Percentiles rank a stretch among this genome's conserved stretches.
These are phyloP conservation scores for Pollenia angustigena DNA, from an alignment of 2,888 invertebrate species.

Conservation along the genomic window DNA sequence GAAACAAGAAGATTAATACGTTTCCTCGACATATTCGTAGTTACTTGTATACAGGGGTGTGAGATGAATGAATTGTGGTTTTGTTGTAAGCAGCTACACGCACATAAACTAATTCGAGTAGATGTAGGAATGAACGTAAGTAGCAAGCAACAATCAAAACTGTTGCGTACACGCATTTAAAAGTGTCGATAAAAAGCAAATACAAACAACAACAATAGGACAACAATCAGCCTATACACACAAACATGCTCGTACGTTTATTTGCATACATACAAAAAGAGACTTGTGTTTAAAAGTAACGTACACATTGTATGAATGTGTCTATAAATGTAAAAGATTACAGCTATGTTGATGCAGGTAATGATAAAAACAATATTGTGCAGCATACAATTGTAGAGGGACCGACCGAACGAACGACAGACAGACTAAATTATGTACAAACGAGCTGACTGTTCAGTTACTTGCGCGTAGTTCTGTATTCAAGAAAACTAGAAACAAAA, in stretches of 20 bases:
- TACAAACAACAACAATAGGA: conserved; percentile 17
- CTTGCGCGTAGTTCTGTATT: no score
- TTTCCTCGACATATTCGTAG: no score
- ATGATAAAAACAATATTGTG: conserved; percentile 3
- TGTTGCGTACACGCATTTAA: conserved; percentile 18
- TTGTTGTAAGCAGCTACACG: background rate
- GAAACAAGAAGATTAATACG: no score
- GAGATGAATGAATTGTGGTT: no score
- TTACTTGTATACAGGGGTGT: no score
- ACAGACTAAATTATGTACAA: background rate
- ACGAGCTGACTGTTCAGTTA: no score
- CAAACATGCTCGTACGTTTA: background rate
- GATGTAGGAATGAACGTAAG: no score
- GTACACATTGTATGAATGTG: background rate
- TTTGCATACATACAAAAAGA: no score
- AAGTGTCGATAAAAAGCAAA: background rate
- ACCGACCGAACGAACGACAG: background rate
- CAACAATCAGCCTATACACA: background rate
- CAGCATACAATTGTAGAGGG: background rate
- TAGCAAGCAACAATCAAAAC: background rate
- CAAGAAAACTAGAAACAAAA: no score
- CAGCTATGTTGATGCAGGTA: conserved; percentile 20
- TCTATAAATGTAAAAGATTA: background rate
- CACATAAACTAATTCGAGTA: background rate
- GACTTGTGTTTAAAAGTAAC: background rate